Evolutionary conservation across 2,888 invertebrate genomes (phyloP).

Genomic region (Agriopis leucophaearia): DNA sequence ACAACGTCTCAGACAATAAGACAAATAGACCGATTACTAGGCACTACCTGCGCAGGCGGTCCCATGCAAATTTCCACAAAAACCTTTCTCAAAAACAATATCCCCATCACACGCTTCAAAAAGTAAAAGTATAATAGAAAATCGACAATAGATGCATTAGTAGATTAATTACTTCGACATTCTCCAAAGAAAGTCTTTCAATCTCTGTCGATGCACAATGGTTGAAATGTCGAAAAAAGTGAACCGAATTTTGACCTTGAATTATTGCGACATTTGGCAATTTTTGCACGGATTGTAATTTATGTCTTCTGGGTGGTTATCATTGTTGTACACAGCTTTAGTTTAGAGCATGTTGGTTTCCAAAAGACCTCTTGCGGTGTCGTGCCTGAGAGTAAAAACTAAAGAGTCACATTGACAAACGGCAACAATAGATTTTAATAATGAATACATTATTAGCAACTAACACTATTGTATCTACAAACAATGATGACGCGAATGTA

Average conservation of each 20-base stretch:
- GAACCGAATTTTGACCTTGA: constrained; percentile 70
- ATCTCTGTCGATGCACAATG: constrained; percentile 65
- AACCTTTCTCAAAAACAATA: constrained; percentile 61
- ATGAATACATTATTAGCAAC: constrained; percentile 68
- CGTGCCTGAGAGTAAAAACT: constrained; percentile 66
- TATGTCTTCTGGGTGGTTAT: constrained; percentile 64
- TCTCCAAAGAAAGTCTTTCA: constrained; percentile 71
- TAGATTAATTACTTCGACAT: constrained; percentile 79
- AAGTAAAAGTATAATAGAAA: constrained; percentile 78
- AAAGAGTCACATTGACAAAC: constrained; percentile 61
- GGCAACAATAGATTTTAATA: constrained; percentile 60
- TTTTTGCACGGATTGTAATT: constrained; percentile 80
- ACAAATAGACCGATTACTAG: constrained; percentile 84
- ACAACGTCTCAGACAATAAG: constrained; percentile 83
- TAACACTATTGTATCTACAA: constrained; percentile 60
- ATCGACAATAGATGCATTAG: constrained; percentile 68
- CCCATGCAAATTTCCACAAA: constrained; percentile 74
- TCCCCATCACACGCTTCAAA: constrained; percentile 65
- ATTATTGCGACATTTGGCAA: constrained; percentile 79
- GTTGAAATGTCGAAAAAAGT: constrained; percentile 57
- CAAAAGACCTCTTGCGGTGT: constrained; percentile 79
- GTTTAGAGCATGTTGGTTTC: constrained; percentile 67
- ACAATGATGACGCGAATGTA: constrained; percentile 61
- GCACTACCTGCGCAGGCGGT: constrained; percentile 83
- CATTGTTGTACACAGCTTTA: constrained; percentile 64